Conservation (phyloP, 2,113 vertebrate genomes). For the Dicentrarchus labrax region DNA sequence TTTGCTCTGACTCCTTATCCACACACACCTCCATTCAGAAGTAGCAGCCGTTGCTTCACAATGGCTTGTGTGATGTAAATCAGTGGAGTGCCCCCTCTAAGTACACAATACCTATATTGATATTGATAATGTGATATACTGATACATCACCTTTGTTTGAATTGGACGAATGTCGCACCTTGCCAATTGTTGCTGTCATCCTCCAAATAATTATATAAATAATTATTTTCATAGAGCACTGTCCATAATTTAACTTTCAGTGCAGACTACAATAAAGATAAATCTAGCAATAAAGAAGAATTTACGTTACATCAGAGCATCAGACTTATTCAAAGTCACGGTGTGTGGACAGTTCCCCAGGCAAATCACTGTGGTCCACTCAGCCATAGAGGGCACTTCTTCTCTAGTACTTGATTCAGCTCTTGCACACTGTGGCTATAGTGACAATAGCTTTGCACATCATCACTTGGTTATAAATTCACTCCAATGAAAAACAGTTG, state of each 20-base stretch:
- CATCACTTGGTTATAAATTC: neutral
- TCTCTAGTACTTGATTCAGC: constrained; percentile 7
- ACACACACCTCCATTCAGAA: no score
- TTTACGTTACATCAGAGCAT: neutral
- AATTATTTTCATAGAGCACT: neutral
- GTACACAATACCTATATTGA: neutral
- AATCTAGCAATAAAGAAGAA: neutral
- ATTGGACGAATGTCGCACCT: neutral
- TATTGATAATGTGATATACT: neutral
- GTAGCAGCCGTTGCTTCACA: no score
- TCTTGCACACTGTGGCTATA: neutral
- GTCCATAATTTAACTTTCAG: neutral
- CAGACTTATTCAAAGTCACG: constrained; percentile 5
- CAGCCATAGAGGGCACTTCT: neutral
- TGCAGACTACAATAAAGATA: neutral
- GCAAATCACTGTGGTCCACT: constrained; percentile 7
- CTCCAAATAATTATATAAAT: neutral
- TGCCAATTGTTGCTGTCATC: neutral
- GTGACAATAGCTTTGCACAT: constrained; percentile 4
- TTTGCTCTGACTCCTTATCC: no score
- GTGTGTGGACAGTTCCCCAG: neutral
- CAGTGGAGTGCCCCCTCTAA: neutral
- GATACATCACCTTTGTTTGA: neutral
- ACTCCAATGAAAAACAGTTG: neutral
- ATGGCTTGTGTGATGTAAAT: neutral